A percentile compares a stretch with the other conserved stretches of the same genome.
Evolutionary conservation across 2,797 vertebrate species (phyloP).

Genomic region (Poecilia velifera): DNA sequence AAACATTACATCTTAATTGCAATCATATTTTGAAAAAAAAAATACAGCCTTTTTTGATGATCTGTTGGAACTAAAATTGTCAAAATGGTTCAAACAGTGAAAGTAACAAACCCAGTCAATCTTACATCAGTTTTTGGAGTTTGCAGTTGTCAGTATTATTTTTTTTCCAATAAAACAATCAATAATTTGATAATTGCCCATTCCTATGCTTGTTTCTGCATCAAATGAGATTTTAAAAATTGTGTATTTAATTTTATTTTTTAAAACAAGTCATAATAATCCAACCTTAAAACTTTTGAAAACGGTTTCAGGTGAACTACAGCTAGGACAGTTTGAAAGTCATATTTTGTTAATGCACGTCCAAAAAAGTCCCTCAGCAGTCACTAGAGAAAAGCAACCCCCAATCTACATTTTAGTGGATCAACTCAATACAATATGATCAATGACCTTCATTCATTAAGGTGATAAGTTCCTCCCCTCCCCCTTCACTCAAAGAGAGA

Average conservation of each 20-base stretch:
- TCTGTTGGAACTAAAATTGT: not conserved
- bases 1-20: not conserved
- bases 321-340: conserved; percentile 7
- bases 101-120: not conserved
- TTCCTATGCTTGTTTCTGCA: not conserved
- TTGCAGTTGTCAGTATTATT: not conserved
- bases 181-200: not conserved
- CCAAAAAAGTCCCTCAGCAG: conserved; percentile 38
- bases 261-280: not conserved
- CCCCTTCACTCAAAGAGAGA: conserved; percentile 65
- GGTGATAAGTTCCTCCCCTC: conserved; percentile 57
- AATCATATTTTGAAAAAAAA: not conserved
- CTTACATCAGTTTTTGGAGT: not conserved
- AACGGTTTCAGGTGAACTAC: not conserved
- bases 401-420: conserved; percentile 48
- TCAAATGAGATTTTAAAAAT: not conserved
- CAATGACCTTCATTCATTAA: conserved; percentile 75
- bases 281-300: not conserved
- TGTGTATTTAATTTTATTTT: not conserved
- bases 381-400: conserved; percentile 29
- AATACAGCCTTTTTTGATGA: not conserved
- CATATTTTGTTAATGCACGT: conserved; percentile 15
- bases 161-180: not conserved
- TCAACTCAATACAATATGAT: conserved; percentile 51
- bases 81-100: not conserved